Conservation (phyloP, 2,113 vertebrate species). For the Siniperca knerii region DNA sequence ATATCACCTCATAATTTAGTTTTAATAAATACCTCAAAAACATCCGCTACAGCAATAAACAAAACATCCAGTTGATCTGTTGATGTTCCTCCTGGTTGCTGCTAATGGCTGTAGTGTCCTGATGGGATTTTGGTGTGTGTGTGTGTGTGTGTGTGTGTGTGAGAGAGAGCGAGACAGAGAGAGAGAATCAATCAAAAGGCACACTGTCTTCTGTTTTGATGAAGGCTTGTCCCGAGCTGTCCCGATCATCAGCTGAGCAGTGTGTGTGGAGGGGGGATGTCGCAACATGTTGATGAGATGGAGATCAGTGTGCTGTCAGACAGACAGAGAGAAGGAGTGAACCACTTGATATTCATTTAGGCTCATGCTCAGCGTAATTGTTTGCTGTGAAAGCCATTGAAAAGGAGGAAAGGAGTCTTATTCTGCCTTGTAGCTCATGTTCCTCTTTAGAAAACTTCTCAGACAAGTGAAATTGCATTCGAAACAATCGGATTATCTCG, state of each 20-base stretch:
- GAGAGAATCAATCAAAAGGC: conserved; percentile 65
- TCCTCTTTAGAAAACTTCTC: neutral
- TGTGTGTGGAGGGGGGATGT: conserved; percentile 69
- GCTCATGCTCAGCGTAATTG: neutral
- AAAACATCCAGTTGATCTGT: conserved; percentile 40
- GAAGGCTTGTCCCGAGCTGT: conserved; percentile 40
- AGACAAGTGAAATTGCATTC: neutral
- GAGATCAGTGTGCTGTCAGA: conserved; percentile 39
- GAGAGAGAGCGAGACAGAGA: neutral
- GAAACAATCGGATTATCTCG: conserved; percentile 27
- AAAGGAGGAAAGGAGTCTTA: neutral
- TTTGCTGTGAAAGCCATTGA: neutral
- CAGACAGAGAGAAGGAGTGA: neutral
- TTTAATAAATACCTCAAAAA: conserved; percentile 54
- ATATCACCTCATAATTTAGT: neutral
- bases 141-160: conserved; percentile 7
- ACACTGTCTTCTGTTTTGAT: conserved; percentile 64
- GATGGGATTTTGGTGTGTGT: conserved; percentile 35
- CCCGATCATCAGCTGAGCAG: conserved; percentile 58
- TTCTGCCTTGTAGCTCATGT: neutral
- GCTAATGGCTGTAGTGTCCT: conserved; percentile 31
- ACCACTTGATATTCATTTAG: neutral
- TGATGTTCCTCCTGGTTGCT: conserved; percentile 17
- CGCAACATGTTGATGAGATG: conserved; percentile 70
- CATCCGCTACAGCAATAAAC: conserved; percentile 9